phyloP scores from a whole-genome alignment of 2,113 vertebrate species.

The Oncorhynchus tshawytscha region DNA sequence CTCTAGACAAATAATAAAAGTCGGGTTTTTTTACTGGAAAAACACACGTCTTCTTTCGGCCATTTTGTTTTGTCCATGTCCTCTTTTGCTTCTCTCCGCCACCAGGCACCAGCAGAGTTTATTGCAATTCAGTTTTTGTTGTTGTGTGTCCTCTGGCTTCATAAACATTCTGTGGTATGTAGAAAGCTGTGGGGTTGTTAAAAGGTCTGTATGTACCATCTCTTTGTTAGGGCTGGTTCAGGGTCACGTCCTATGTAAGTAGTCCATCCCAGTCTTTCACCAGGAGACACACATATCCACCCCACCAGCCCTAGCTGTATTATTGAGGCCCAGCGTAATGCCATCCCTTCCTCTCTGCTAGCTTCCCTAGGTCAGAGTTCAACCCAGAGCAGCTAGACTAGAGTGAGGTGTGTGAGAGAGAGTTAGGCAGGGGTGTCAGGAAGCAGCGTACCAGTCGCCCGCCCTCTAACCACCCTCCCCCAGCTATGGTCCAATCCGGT shows the following conservation, averaged over 20 bases:
- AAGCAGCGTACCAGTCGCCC: not conserved
- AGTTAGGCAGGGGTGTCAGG: too few relatives aligned
- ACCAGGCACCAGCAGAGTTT: not conserved
- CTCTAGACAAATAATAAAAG: conserved; percentile 59
- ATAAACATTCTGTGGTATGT: not conserved
- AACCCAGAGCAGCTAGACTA: too few relatives aligned
- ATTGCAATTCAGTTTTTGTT: not conserved
- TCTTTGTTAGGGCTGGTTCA: not conserved
- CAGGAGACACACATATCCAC: too few relatives aligned
- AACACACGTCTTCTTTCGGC: conserved; percentile 29
- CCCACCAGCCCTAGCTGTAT: too few relatives aligned
- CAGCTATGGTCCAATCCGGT: not conserved
- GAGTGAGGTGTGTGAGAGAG: too few relatives aligned
- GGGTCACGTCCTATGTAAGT: not conserved
- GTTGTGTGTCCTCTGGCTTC: not conserved
- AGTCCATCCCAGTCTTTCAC: not conserved
- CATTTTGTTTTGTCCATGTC: conserved; percentile 6
- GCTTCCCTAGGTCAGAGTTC: too few relatives aligned
- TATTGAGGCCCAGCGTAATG: too few relatives aligned
- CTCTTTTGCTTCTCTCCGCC: not conserved
- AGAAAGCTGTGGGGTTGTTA: not conserved
- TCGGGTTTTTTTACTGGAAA: conserved; percentile 65
- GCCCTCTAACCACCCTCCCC: not conserved
- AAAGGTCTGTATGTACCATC: not conserved
- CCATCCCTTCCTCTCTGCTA: too few relatives aligned